Evolutionary conservation across 2,797 vertebrate species (phyloP), one percentile per base, ranked within the genome.

Genomic region (Netta rufina): DNA sequence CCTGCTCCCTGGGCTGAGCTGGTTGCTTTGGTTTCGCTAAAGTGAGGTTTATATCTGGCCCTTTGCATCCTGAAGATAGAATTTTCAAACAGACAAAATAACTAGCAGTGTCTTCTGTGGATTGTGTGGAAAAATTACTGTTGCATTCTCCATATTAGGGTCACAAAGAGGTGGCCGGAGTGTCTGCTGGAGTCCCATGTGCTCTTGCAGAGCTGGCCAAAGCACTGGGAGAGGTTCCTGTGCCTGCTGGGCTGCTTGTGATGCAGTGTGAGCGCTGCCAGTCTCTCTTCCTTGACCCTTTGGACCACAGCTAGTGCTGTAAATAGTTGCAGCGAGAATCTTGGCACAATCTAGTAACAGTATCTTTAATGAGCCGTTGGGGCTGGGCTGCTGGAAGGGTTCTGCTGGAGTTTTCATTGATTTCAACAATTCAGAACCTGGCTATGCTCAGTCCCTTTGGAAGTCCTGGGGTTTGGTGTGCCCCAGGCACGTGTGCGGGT

Each of bases 271-370:
- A 92, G 7, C 9, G 4, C 57, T 94, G 84, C 72, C 69, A 72
- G 61, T 19, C 54, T 89, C 4, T 8, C 60, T 89, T 79, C 80
- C 20, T 53, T 92, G 70, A 62, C 60, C 16, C 45, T 85, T 96
- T 61, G 41, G 49, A 47, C 66, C 66, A 32, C 11, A 54, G 39
- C 47, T 65, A 28, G 22, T 7, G 20, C 51, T 56, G 51, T 38
- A 41, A 45, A 74, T 21, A 33, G 17, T 25, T 33, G 32, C 71
- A 33, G 25, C 1, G 24, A 33, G 53, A 58, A 41, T 33, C 13
- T 58, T 82, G 62, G 56, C 87, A 79, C 21, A 83, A 61, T 51
- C 41, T 24, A 14, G 25, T 43, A 33, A 36, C 0, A 1, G 25
- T 8, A 6, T 74, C 53, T 81, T 69, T 84, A 39, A 65, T 70